Base-by-base conservation (phyloP, 2,113 vertebrate species). In the Pluvianellus socialis region DNA sequence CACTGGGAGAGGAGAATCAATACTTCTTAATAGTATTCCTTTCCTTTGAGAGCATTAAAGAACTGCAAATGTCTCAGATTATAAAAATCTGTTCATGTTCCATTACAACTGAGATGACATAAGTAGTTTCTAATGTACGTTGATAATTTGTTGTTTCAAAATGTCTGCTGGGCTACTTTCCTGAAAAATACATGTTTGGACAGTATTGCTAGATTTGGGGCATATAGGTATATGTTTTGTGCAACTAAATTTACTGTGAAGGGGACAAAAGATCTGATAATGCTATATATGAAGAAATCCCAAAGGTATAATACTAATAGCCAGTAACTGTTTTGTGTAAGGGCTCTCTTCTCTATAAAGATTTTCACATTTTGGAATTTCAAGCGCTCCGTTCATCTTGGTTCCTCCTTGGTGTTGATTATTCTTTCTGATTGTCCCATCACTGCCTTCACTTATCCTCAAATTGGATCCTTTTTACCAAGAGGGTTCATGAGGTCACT, bases 311-410 rank as follows among this genome's bases (percentile, higher is more conserved):
- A 23, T 52, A 55, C 35, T 80, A 58, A 87, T 50, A 67, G 55
- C 27, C 28, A 68, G 9, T 18, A 52, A 27, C 14, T 24, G 9
- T 80, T 87, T 71, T 67, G 8, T 81, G 2, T 79, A 85, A 81
- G 33, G 17, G 7, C 33, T 87, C 6, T 86, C 27, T 86, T 84
- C 19, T 74, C 8, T 65, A 44, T 65, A 44, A 20, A 8, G 26
- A 65, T 19, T 32, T 93, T 73, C 2, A 10, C 44, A 32, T 86
- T 90, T 44, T 16, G 40, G 30, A 72, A 79, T 90, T 86, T 65
- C 40, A 77, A 56, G 35, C 53, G 23, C 32, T 79, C 4, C 0
- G 1, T 58, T 89, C 12, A 42, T n/a, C 17, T 66, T 0, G 0
- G 8, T 71, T 71, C 21, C 24, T 77, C 63, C 10, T 16, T 83